Conservation (phyloP, 2,113 vertebrate species). For the Heterochromis multidens region DNA sequence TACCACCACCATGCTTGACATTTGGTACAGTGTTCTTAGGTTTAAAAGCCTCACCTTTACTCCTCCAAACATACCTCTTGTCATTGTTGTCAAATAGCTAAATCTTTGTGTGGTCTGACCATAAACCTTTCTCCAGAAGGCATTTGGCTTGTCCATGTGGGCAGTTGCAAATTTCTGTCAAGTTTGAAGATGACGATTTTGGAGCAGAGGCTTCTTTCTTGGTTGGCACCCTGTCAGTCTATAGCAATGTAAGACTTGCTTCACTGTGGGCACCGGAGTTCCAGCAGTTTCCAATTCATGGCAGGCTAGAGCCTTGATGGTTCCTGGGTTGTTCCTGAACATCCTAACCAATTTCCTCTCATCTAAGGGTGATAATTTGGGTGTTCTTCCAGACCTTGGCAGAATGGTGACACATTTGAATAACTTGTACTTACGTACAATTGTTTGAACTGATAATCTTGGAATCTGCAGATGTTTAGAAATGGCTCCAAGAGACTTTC, state of each 20-base stretch:
- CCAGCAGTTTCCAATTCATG: not conserved
- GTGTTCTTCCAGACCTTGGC: not conserved
- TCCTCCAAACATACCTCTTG: not conserved
- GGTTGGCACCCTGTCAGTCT: not conserved
- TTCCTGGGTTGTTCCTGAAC: not conserved
- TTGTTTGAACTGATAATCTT: not conserved
- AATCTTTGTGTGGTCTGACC: not conserved
- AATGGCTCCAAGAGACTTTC: not conserved
- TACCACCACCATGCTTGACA: too few relatives aligned
- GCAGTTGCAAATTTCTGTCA: not conserved
- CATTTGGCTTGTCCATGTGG: not conserved
- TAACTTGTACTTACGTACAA: not conserved
- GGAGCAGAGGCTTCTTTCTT: not conserved
- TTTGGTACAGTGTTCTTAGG: too few relatives aligned
- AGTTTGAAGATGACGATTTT: not conserved
- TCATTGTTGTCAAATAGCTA: not conserved
- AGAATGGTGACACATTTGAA: not conserved
- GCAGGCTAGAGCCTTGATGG: not conserved
- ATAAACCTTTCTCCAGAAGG: not conserved
- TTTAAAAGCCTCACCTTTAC: not conserved
- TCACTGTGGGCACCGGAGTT: not conserved
- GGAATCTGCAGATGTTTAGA: not conserved
- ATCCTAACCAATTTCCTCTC: not conserved
- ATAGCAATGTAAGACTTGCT: not conserved
- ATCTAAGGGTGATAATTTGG: not conserved